Conservation (phyloP, 2,888 invertebrate genomes). For the Tridacna crocea region DNA sequence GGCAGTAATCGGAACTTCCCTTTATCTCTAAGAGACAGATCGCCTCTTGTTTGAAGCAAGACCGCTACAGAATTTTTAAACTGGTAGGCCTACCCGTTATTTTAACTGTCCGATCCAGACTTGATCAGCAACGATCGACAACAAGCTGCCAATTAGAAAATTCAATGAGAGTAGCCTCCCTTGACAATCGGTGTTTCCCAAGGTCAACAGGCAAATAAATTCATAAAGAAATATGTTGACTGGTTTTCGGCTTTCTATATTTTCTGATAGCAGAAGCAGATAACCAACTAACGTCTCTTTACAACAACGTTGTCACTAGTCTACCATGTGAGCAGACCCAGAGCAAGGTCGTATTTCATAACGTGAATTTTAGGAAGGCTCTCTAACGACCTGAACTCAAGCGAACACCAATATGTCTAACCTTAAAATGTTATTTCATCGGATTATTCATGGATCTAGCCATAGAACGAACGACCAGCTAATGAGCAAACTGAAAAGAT, state of each 20-base stretch:
- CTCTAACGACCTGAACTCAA: not conserved
- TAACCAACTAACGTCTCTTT: not conserved
- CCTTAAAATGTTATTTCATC: constrained; percentile 32
- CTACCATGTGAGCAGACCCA: constrained; percentile 16
- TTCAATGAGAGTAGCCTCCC: not conserved
- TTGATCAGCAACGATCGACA: no score
- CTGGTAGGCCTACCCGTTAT: no score
- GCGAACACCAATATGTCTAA: constrained; percentile 36
- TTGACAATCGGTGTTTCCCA: not conserved
- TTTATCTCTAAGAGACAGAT: no score
- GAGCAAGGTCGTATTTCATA: constrained; percentile 30
- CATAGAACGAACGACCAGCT: constrained; percentile 33
- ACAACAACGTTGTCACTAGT: constrained; percentile 21
- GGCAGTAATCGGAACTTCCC: no score
- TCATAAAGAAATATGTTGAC: not conserved
- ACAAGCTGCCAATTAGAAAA: no score
- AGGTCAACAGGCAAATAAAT: constrained; percentile 19
- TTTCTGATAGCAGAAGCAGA: not conserved
- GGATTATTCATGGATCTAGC: constrained; percentile 32
- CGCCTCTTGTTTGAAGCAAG: no score
- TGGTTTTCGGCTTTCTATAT: not conserved
- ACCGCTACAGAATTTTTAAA: no score
- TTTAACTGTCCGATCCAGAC: no score
- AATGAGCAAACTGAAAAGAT: constrained; percentile 24
- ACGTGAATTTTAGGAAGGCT: not conserved